These are phyloP conservation scores for Alentia gelatinosa DNA, from an alignment of 2,888 invertebrate genomes.

Conservation along the genomic window DNA sequence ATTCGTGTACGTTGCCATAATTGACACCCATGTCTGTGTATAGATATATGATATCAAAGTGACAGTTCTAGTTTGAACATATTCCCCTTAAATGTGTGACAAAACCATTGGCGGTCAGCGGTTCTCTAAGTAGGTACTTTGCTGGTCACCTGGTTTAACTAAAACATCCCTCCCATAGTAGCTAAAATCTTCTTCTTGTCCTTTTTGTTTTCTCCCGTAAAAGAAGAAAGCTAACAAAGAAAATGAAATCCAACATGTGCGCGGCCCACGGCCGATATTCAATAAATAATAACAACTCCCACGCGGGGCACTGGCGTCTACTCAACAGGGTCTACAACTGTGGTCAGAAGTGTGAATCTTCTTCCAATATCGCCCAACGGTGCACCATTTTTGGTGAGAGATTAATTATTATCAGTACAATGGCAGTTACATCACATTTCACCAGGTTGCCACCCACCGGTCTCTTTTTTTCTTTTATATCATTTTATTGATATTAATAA, in stretches of 20 bases:
- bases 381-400: not conserved
- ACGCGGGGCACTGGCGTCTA: not conserved
- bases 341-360: too few species aligned
- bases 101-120: too few species aligned
- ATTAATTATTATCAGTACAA: not conserved
- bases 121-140: too few species aligned
- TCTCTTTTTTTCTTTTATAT: too few species aligned
- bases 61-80: too few species aligned
- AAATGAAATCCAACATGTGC: slow-evolving; percentile 41
- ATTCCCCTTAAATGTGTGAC: too few species aligned
- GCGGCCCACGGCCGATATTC: not conserved
- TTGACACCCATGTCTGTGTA: too few species aligned
- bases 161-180: too few species aligned
- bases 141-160: too few species aligned
- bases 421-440: slow-evolving; percentile 12
- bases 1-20: too few species aligned
- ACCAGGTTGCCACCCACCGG: not conserved
- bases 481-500: not conserved
- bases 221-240: slow-evolving; percentile 32
- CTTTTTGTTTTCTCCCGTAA: slow-evolving; percentile 38
- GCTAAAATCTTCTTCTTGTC: too few species aligned
- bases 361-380: not conserved
- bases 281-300: slow-evolving; percentile 20
- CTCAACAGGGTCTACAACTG: not conserved
- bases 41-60: too few species aligned